Evolutionary conservation across 2,888 invertebrate species (phyloP), one percentile per base, ranked within the genome.

Genomic region (Alentia gelatinosa): DNA sequence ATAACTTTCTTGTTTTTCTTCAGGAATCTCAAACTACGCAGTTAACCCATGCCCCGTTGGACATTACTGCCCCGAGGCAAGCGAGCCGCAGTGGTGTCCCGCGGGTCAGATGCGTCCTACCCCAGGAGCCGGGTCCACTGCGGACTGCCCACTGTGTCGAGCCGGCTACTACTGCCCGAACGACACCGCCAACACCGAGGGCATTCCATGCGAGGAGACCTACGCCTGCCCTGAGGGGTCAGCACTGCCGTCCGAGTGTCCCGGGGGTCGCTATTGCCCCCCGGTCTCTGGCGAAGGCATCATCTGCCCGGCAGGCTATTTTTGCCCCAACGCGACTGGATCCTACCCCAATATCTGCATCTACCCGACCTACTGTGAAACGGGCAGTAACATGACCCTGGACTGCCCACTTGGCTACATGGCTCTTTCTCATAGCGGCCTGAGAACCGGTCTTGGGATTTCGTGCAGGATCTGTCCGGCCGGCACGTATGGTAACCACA

Each of bases 401-500:
- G 93, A 92, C 35, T 96, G 96, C 92, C 93, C 94, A 7, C 93
- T 95, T 5, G 96, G 95, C 5, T 94, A 94, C 91, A 93, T 92
- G 91, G 95, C 95, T 0, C 50, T 93, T 26, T 92, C 93, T 56
- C 94, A 95, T 74, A 91, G 93, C 19, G 95, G 94, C 3, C 93
- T 95, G 15, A 91, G 96, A 75, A 93, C 93, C 89, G 92, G 93
- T 50, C 89, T 90, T 4, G 75, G 37, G 26, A 37, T 91, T n/a
- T 95, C 95, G 0, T 96, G 96, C 91, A 90, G 92, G 40, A 93
- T 94, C 19, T 96, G 96, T 91, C 95, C 95, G 4, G 93, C 94
- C 37, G 96, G 96, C 33, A 93, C 93, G 15, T 96, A 95, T 91
- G 95, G 95, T 63, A 95, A 95, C 91, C 92, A 93, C 89, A 94